These are phyloP conservation scores for Periphyllus acericola DNA, from an alignment of 2,888 invertebrate species.

Conservation along the genomic window DNA sequence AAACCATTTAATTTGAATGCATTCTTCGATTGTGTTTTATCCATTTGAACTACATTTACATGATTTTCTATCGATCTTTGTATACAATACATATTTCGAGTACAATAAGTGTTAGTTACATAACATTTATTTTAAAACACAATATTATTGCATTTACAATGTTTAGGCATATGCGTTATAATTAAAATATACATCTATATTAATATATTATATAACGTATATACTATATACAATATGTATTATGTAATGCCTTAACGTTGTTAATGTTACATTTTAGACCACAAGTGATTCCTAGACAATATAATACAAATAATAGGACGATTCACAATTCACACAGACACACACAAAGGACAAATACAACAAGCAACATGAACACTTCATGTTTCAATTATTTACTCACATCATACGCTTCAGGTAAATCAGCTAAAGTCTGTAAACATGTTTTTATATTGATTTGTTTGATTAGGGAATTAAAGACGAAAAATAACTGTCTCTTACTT, in stretches of 20 bases:
- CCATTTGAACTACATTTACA: not conserved
- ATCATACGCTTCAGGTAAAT: constrained; percentile 81
- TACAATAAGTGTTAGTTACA: not conserved
- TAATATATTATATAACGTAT: not conserved
- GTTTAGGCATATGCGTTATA: not conserved
- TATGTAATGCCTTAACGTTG: not conserved
- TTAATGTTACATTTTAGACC: not conserved
- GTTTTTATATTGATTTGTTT: constrained; percentile 67
- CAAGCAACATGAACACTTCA: constrained; percentile 12
- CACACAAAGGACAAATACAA: constrained; percentile 41
- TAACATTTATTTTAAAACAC: not conserved
- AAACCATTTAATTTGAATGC: not conserved
- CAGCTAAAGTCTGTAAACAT: constrained; percentile 82
- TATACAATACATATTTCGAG: too few relatives aligned
- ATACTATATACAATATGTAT: not conserved
- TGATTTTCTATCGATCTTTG: too few relatives aligned
- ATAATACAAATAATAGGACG: constrained; percentile 26
- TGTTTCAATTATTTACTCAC: constrained; percentile 72
- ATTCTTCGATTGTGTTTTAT: not conserved
- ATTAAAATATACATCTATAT: not conserved
- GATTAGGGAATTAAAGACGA: not conserved
- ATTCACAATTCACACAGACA: constrained; percentile 41
- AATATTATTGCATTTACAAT: not conserved
- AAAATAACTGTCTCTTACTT: constrained; percentile 72
- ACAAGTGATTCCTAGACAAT: constrained; percentile 3